Percentiles rank a stretch among this genome's conserved stretches.
Evolutionary conservation across 2,888 invertebrate species (phyloP).

Genomic region (Harpagoxenus sublaevis): DNA sequence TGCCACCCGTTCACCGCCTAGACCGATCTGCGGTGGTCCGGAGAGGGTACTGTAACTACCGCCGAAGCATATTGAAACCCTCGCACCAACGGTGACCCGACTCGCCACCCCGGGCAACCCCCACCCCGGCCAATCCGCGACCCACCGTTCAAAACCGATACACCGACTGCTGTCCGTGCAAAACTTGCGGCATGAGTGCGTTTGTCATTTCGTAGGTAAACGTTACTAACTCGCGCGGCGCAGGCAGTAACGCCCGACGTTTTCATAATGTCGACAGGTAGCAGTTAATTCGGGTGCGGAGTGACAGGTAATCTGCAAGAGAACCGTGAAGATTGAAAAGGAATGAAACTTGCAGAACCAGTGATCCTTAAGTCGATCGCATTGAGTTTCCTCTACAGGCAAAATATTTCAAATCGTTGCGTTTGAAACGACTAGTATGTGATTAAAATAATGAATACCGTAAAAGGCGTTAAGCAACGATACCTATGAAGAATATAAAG

Average conservation of each 20-base stretch:
- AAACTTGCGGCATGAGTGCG: slow-evolving; percentile 78
- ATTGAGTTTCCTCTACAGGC: not conserved
- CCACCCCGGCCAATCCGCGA: slow-evolving; percentile 53
- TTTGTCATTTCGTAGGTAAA: slow-evolving; percentile 81
- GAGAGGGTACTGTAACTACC: slow-evolving; percentile 82
- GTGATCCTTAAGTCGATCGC: not conserved
- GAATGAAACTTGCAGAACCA: not conserved
- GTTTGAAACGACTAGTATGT: not conserved
- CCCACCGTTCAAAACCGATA: slow-evolving; percentile 68
- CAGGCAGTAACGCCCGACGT: slow-evolving; percentile 73
- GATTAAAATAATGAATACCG: not conserved
- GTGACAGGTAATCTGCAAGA: slow-evolving; percentile 81
- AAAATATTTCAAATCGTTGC: not conserved
- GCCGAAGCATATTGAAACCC: slow-evolving; percentile 83
- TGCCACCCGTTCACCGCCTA: slow-evolving; percentile 65
- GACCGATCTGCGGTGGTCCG: slow-evolving; percentile 75
- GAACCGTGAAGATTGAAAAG: slow-evolving; percentile 23
- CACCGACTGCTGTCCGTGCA: slow-evolving; percentile 70
- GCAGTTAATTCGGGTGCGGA: slow-evolving; percentile 73
- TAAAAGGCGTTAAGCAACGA: not conserved
- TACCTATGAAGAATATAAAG: not conserved
- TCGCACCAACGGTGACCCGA: slow-evolving; percentile 74
- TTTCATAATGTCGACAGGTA: slow-evolving; percentile 65
- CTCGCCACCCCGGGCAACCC: slow-evolving; percentile 61
- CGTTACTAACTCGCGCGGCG: slow-evolving; percentile 69